Conservation (phyloP, 2,113 vertebrate species). For the Poeciliopsis retropinna region DNA sequence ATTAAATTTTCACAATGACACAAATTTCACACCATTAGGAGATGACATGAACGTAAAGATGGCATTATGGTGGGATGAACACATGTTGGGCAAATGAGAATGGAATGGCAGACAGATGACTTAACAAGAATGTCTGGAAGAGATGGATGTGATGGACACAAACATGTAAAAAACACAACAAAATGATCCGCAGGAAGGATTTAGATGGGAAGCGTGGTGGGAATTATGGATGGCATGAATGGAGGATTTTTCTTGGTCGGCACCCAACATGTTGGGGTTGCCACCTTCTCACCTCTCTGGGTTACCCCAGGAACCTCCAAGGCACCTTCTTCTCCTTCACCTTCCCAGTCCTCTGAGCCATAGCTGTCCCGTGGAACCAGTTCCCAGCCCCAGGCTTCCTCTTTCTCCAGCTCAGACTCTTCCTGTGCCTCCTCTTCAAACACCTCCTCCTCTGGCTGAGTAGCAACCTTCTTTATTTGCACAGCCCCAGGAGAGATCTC, state of each 20-base stretch:
- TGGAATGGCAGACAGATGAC: conserved; percentile 30
- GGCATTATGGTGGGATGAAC: neutral
- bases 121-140: conserved; percentile 28
- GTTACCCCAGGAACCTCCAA: conserved; percentile 83
- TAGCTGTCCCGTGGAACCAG: conserved; percentile 73
- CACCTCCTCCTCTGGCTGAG: conserved; percentile 77
- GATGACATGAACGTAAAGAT: neutral
- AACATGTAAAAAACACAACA: conserved; percentile 17
- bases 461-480: conserved; percentile 76
- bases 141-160: conserved; percentile 32
- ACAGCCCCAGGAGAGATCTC: conserved; percentile 79
- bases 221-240: conserved; percentile 71
- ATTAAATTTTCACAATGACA: neutral
- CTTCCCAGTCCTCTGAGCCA: conserved; percentile 78
- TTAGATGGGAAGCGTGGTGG: conserved; percentile 36
- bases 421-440: conserved; percentile 71
- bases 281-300: conserved; percentile 88
- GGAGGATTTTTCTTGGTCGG: conserved; percentile 53
- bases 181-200: conserved; percentile 32
- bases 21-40: neutral
- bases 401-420: conserved; percentile 59
- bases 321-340: conserved; percentile 77
- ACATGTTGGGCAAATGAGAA: conserved; percentile 25
- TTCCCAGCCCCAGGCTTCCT: conserved; percentile 81
- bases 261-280: conserved; percentile 66